phyloP scores from a whole-genome alignment of 2,797 vertebrate species.

The Gadopsis marmoratus region DNA sequence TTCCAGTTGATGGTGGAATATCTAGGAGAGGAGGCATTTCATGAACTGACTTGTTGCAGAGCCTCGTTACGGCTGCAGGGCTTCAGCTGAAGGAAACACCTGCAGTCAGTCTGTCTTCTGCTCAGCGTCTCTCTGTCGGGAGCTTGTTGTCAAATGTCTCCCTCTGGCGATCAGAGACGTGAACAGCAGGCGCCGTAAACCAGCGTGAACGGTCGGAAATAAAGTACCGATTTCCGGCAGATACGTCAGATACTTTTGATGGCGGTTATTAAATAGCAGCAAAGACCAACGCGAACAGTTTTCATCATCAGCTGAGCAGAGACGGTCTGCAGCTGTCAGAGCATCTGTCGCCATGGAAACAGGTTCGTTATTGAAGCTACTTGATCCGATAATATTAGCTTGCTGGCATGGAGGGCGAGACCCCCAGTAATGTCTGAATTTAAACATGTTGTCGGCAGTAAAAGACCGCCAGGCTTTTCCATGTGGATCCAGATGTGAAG shows the following conservation, averaged over 20 bases:
- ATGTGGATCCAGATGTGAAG: no score
- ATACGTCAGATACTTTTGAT: neutral
- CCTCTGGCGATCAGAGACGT: neutral
- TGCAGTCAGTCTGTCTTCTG: no score
- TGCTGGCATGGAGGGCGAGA: neutral
- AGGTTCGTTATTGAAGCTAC: slow-evolving; percentile 65
- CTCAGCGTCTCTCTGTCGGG: neutral
- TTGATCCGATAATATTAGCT: neutral
- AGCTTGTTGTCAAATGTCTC: slow-evolving; percentile 11
- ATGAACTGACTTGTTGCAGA: no score
- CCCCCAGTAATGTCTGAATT: rapidly evolving
- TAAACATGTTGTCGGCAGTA: no score
- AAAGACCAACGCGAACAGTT: rapidly evolving
- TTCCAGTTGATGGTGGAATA: no score
- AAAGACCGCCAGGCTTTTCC: no score
- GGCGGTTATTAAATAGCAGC: rapidly evolving
- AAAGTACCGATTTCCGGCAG: slow-evolving; percentile 10
- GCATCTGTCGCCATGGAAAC: slow-evolving; percentile 78
- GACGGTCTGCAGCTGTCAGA: no score
- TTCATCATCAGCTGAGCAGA: rapidly evolving
- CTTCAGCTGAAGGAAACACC: no score
- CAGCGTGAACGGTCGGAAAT: neutral
- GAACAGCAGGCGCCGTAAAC: slow-evolving; percentile 49
- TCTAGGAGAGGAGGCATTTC: no score
- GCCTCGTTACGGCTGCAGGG: no score